Base-by-base conservation (phyloP, 2,113 vertebrate species). In the Aramus guarauna region DNA sequence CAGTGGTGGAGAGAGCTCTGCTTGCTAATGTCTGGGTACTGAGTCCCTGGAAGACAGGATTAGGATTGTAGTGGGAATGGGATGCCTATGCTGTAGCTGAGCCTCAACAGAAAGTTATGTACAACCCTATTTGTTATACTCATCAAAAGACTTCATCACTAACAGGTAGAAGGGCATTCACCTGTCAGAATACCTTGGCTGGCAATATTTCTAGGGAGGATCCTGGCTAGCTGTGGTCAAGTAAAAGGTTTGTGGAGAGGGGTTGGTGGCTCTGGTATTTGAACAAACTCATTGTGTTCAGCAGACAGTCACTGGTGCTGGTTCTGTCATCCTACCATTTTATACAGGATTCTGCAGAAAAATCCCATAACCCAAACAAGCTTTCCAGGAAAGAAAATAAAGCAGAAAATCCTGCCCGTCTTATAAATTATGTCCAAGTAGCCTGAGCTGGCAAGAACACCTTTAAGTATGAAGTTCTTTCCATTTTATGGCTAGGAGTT, bases 391-490 rank as follows among this genome's bases (percentile, higher is more conserved):
- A 88, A 96, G 53, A 90, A 90, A 67, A 92, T 50, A 7, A 94
- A 92, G 69, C 86, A 83, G 74, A 88, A 94, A 95, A 92, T 90
- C 34, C 32, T 80, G 36, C 45, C 45, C 37, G 76, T 94, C 80
- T 95, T 95, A 95, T 82, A 96, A 96, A 92, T 95, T 97, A 92
- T 26, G 67, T 78, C 90, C 72, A 72, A 82, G 92, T 91, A 94
- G 95, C 58, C 90, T 41, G 85, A 96, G 88, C 92, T 95, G 96
- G 94, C 96, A 97, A 96, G 85, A 85, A 97, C 16, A 82, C 90
- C 91, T 96, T 95, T 48, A 86, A 47, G 63, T 32, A 91, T 94
- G 91, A 96, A 92, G 79, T 93, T 76, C 69, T 69, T 94, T 91
- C 87, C 88, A 26, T 96, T 92, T 90, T 91, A 86, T 41, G 50